These are phyloP conservation scores for Eupeodes latifasciatus DNA, from an alignment of 2,888 invertebrate genomes.

Conservation along the genomic window DNA sequence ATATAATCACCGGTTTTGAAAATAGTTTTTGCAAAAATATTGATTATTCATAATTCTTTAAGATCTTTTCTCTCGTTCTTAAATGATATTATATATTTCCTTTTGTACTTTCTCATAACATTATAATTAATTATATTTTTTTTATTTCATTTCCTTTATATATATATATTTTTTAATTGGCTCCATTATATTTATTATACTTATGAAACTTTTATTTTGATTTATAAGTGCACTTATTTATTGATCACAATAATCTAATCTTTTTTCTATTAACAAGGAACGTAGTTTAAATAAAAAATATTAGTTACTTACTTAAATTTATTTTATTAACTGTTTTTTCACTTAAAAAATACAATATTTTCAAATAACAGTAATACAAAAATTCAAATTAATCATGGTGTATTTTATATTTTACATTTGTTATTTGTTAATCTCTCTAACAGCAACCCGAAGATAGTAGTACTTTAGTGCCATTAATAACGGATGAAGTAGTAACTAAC, in stretches of 20 bases:
- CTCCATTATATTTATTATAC: conserved; percentile 57
- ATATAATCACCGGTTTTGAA: too few relatives aligned
- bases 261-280: conserved; percentile 61
- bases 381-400: conserved; percentile 48
- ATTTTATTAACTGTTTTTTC: conserved; percentile 56
- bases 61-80: too few relatives aligned
- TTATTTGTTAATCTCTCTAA: conserved; percentile 72
- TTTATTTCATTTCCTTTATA: conserved; percentile 41
- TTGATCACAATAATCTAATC: conserved; percentile 65
- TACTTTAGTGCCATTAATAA: conserved; percentile 75
- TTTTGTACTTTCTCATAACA: background rate
- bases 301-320: conserved; percentile 67
- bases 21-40: too few relatives aligned
- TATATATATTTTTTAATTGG: conserved; percentile 69
- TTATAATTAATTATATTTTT: conserved; percentile 32
- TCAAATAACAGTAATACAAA: conserved; percentile 63
- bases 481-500: conserved; percentile 69
- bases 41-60: too few relatives aligned
- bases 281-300: conserved; percentile 65
- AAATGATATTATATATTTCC: background rate
- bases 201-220: conserved; percentile 56
- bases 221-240: conserved; percentile 64
- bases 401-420: conserved; percentile 68
- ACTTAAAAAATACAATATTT: conserved; percentile 58
- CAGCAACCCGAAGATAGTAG: conserved; percentile 74